A percentile compares a stretch with the other conserved stretches of the same genome.
Evolutionary conservation across 2,888 invertebrate genomes (phyloP).

Genomic region (Andrena praecox): DNA sequence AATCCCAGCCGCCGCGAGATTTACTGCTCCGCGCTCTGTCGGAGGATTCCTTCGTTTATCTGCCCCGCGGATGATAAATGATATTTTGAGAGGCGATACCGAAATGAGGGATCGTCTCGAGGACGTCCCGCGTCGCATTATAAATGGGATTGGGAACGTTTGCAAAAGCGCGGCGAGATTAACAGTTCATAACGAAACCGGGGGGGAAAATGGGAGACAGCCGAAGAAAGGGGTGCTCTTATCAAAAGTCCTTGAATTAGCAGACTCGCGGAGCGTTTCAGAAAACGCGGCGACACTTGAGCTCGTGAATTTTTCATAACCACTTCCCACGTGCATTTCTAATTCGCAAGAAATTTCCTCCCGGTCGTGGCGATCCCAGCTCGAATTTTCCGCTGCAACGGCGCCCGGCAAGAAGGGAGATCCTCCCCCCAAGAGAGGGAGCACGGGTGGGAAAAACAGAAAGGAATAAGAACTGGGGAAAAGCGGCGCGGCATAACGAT

Average conservation of each 20-base stretch:
- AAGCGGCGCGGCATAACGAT: not conserved
- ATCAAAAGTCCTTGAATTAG: not conserved
- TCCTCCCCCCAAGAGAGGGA: not conserved
- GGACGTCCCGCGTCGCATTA: not conserved
- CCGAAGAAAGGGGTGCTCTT: not conserved
- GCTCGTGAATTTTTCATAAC: not conserved
- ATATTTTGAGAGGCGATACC: not conserved
- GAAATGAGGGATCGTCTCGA: not conserved
- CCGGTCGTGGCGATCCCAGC: not conserved
- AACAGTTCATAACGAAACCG: not conserved
- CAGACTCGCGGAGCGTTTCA: not conserved
- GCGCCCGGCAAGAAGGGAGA: not conserved
- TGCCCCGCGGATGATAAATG: conserved; percentile 5
- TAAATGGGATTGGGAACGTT: conserved; percentile 1
- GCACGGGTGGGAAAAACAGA: not conserved
- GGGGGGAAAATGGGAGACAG: not conserved
- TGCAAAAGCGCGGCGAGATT: not conserved
- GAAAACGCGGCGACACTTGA: not conserved
- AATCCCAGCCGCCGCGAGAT: conserved; percentile 15
- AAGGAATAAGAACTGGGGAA: not conserved
- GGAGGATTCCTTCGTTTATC: conserved; percentile 18
- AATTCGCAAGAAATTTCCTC: not conserved
- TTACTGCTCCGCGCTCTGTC: conserved; percentile 2
- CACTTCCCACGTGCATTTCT: conserved; percentile 10
- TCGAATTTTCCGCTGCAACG: not conserved